phyloP scores from a whole-genome alignment of 1,140 invertebrate genomes.

The Megalonaias nervosa region DNA sequence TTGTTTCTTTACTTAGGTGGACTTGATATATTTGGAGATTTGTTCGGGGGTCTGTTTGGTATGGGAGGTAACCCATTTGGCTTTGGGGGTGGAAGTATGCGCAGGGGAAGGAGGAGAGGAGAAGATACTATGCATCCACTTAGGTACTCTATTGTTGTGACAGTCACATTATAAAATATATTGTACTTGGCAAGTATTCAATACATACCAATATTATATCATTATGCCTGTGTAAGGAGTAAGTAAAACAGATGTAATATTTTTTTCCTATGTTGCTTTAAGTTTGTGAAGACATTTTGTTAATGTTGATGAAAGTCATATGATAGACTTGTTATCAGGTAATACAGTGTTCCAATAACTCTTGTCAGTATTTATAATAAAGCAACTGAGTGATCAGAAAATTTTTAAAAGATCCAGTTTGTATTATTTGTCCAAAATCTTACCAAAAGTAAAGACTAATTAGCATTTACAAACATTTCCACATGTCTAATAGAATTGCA shows the following conservation, averaged over 20 bases:
- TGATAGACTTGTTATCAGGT: too few species aligned
- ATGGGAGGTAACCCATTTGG: slow-evolving; percentile 54
- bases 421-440: too few species aligned
- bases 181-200: neutral
- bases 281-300: neutral
- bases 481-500: too few species aligned
- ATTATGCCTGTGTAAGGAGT: too few species aligned
- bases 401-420: too few species aligned
- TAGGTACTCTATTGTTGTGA: slow-evolving; percentile 70
- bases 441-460: neutral
- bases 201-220: too few species aligned
- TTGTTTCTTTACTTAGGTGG: slow-evolving; percentile 41
- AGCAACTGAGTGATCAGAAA: too few species aligned
- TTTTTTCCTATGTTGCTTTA: neutral
- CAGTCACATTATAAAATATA: neutral
- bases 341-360: too few species aligned
- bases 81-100: slow-evolving; percentile 69
- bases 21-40: slow-evolving; percentile 66
- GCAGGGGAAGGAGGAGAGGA: slow-evolving; percentile 74
- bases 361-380: too few species aligned
- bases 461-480: too few species aligned
- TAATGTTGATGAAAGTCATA: neutral
- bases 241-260: neutral
- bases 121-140: slow-evolving; percentile 82
- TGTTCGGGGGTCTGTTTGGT: slow-evolving; percentile 69